A percentile compares a stretch with the other conserved stretches of the same genome.
Evolutionary conservation across 1,140 invertebrate genomes (phyloP).

Genomic region (Drusus annulatus): DNA sequence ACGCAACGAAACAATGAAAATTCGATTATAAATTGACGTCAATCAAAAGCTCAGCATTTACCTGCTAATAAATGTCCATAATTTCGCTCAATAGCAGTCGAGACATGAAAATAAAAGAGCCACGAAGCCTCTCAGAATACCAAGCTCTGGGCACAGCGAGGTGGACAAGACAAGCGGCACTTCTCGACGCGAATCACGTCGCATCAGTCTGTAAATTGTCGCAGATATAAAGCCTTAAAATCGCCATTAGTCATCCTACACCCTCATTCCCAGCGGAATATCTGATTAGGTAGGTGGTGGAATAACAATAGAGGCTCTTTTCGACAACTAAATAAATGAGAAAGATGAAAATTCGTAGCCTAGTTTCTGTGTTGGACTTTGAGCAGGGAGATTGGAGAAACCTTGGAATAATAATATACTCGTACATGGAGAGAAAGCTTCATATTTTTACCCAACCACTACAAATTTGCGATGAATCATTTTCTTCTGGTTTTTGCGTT

Average conservation of each 20-base stretch:
- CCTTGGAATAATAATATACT: no score
- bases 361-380: no score
- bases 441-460: no score
- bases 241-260: constrained; percentile 51
- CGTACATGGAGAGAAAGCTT: no score
- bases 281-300: constrained; percentile 10
- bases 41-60: constrained; percentile 23
- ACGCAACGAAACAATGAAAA: not conserved
- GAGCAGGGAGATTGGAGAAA: no score
- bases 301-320: not conserved
- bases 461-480: no score
- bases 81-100: constrained; percentile 22
- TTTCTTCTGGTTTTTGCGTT: no score
- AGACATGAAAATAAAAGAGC: constrained; percentile 32
- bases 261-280: constrained; percentile 41
- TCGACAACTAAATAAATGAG: not conserved
- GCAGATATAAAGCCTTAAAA: constrained; percentile 54
- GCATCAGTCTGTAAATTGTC: constrained; percentile 55
- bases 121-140: not conserved
- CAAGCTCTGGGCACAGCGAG: not conserved
- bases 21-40: not conserved
- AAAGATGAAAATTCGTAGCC: no score
- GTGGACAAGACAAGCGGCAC: not conserved
- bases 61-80: constrained; percentile 29
- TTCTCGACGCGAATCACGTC: not conserved